A percentile compares a stretch with the other conserved stretches of the same genome.
Evolutionary conservation across 2,113 vertebrate species (phyloP).

Genomic region (Saccopteryx leptura): DNA sequence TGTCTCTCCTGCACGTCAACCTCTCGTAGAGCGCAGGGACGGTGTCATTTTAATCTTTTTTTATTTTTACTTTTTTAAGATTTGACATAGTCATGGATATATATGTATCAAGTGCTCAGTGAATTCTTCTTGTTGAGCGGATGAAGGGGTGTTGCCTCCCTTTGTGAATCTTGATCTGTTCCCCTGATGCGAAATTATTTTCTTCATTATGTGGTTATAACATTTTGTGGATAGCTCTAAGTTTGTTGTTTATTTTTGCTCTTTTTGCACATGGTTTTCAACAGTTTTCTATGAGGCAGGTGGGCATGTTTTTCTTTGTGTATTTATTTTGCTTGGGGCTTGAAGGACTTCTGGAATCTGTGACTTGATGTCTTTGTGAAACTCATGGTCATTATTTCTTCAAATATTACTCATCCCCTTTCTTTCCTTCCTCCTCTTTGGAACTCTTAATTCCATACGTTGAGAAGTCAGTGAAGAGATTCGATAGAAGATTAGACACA

Average conservation of each 20-base stretch:
- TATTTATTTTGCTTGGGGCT: not conserved
- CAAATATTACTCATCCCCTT: not conserved
- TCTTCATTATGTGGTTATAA: not conserved
- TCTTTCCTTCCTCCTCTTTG: not conserved
- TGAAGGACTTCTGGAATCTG: not conserved
- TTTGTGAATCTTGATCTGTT: slow-evolving; percentile 22
- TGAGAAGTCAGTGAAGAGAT: not conserved
- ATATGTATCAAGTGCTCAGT: not conserved
- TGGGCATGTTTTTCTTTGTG: not conserved
- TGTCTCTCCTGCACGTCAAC: not conserved
- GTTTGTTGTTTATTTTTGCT: not conserved
- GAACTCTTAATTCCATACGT: not conserved
- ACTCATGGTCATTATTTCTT: slow-evolving; percentile 21
- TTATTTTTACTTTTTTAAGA: not conserved
- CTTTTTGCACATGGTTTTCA: not conserved
- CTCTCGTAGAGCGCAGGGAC: not conserved
- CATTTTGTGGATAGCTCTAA: not conserved
- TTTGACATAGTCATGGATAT: not conserved
- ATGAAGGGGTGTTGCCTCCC: not conserved
- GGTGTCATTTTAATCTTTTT: not conserved
- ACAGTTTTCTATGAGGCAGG: not conserved
- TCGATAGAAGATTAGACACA: not conserved
- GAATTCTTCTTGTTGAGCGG: not conserved
- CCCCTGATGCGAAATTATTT: not conserved
- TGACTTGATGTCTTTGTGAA: slow-evolving; percentile 28